Evolutionary conservation across 2,888 invertebrate species (phyloP), one percentile per base, ranked within the genome.

Genomic region (Diaphora mendica): DNA sequence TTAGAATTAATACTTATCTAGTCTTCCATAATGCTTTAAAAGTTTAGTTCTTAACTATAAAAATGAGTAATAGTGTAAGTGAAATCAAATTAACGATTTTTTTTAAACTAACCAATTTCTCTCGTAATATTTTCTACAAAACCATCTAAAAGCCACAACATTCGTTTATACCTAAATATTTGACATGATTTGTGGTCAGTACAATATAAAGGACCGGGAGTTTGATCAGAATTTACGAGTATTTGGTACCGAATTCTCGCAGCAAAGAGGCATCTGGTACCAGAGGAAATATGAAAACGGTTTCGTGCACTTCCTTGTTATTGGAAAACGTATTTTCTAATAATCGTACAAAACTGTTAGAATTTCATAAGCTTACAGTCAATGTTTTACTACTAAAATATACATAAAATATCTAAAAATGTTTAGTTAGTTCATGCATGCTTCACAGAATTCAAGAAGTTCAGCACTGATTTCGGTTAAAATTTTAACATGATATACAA

Each of bases 281-380:
- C 70, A 30, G 13, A 62, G 30, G 62, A 70, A 70, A 70, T 70
- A 26, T 30, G 39, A 30, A 3, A 42, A 44, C 42, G 70, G 62
- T 42, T 44, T 35, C 17, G 44, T 7, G 13, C 1, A 70, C 33
- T 70, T 30, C 42, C 59, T 70, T 62, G 44, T 26, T 48, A 48
- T 66, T 44, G 9, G 11, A 59, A 39, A n/a, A 51, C 26, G 55
- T 44, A 70, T 64, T 20, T 62, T 42, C 23, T 11, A 33, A 17
- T 48, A 48, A 48, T 30, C 33, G 23, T 68, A 68, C 11, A 30
- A 15, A 2, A 59, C 13, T 30, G 26, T 30, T 13, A 15, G 26
- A 26, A 15, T 3, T 30, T 13, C 5, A 59, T 59, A 30, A 13
- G 39, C n/a, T 11, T n/a, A 23, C 20, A 44, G 44, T 44, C 3